phyloP scores from a whole-genome alignment of 2,888 invertebrate genomes.

The Lasiommata megera region DNA sequence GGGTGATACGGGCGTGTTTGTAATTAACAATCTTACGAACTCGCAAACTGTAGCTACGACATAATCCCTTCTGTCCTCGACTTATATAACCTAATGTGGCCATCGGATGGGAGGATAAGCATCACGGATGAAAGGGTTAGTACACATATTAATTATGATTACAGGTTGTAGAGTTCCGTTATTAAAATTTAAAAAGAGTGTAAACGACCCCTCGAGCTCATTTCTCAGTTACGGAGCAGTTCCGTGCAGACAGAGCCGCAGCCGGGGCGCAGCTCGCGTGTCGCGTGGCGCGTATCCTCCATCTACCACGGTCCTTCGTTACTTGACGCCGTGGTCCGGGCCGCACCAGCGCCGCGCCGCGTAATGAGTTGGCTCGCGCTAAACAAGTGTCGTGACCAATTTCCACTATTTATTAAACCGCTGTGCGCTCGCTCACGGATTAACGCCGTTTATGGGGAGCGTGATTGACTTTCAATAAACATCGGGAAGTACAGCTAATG shows the following conservation, averaged over 20 bases:
- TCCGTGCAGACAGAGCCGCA: background rate
- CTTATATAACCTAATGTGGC: no score
- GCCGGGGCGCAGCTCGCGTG: constrained; percentile 16
- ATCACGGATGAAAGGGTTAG: no score
- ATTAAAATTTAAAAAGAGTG: no score
- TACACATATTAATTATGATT: no score
- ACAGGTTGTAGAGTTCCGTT: no score
- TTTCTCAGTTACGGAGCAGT: background rate
- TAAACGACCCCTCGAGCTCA: no score
- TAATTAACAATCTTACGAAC: no score
- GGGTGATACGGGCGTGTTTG: no score
- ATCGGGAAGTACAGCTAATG: background rate
- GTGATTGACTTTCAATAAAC: constrained; percentile 8
- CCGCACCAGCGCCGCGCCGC: background rate
- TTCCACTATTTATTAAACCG: background rate
- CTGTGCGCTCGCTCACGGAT: background rate
- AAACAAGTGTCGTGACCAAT: constrained; percentile 7
- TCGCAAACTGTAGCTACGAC: no score
- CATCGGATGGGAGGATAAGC: no score
- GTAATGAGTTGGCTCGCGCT: background rate
- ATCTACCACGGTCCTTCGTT: constrained; percentile 16
- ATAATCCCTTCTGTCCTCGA: no score
- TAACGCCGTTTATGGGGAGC: constrained; percentile 6
- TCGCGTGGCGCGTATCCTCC: constrained; percentile 17
- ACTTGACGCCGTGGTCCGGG: constrained; percentile 2